Conservation (phyloP, 2,888 invertebrate species). For the Rhagonycha fulva region DNA sequence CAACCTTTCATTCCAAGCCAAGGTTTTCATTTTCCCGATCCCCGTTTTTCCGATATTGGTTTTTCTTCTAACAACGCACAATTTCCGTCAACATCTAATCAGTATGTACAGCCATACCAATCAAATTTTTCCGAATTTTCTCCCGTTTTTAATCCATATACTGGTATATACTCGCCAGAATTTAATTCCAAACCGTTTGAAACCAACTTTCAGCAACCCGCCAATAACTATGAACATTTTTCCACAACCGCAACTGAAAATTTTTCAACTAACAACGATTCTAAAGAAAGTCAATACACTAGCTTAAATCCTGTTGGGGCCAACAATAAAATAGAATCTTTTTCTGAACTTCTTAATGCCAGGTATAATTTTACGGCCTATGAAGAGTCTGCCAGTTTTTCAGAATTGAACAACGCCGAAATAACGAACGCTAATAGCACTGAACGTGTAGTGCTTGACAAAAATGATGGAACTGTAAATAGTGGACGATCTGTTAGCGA, state of each 20-base stretch:
- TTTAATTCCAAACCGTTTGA: constrained; percentile 57
- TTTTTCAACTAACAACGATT: constrained; percentile 52
- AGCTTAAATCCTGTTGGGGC: constrained; percentile 69
- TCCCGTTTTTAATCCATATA: constrained; percentile 58
- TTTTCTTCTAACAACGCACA: constrained; percentile 42
- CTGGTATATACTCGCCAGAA: constrained; percentile 47
- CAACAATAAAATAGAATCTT: constrained; percentile 71
- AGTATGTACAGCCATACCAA: constrained; percentile 48
- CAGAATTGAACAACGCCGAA: constrained; percentile 37
- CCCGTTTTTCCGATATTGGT: constrained; percentile 48
- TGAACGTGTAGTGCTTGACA: constrained; percentile 32
- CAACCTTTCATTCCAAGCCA: constrained; percentile 48
- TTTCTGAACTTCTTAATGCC: constrained; percentile 65
- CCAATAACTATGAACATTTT: constrained; percentile 60
- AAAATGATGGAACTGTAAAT: constrained; percentile 42
- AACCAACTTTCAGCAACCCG: constrained; percentile 52
- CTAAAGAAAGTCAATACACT: constrained; percentile 66
- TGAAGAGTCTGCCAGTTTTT: constrained; percentile 53
- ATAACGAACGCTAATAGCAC: constrained; percentile 31
- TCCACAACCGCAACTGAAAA: constrained; percentile 55
- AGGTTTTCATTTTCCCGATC: constrained; percentile 52
- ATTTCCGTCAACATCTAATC: constrained; percentile 43
- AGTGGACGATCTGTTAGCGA: constrained; percentile 45
- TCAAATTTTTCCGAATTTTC: constrained; percentile 50
- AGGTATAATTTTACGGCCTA: constrained; percentile 60